Evolutionary conservation across 1,140 invertebrate species (phyloP), one percentile per base, ranked within the genome.

Genomic region (Meloidogyne chitwoodi): DNA sequence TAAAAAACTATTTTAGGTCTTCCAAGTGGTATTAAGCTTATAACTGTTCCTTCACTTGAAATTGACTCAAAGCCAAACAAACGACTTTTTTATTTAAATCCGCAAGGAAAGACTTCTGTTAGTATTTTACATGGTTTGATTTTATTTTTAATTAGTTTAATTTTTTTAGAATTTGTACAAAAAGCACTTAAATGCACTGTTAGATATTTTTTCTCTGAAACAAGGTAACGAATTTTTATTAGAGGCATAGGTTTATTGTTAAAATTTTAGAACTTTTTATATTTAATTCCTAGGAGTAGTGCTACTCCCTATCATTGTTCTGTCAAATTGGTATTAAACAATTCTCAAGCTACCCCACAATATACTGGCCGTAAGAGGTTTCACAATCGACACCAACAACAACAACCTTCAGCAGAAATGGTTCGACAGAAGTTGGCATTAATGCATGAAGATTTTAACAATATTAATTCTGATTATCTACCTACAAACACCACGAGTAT

Each of bases 131-230:
- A 83, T 68, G 71, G 71, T 73, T 26, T 62, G 44, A 26, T 22
- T 71, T 56, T 72, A 4, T 26, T 31, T 64, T 26, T 8, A 0
- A 26, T 22, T 41, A 31, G 27, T 63, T 14, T 71, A 63, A 2
- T 26, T 64, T 26, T 73, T 56, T 56, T 26, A 73, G 81, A 83
- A 62, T 84, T 80, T 73, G 80, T 83, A 31, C 81, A 83, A 62
- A 83, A 83, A 62, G 78, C 84, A 5, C 73, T 83, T 11, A 84
- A 83, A 65, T 68, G 75, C 41, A 65, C 75, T n/a, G 79, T 82
- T 41, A 62, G 67, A 34, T 82, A 82, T 67, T 68, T 74, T 27
- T 71, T 73, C 29, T 68, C 56, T 66, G 81, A 82, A 61, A 76
- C 81, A 2, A 75, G 75, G 81, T 83, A 24, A 14, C 63, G 24